A percentile compares a stretch with the other conserved stretches of the same genome.
Conservation (phyloP, 2,888 invertebrate species). For the Spatulosminthurus flaviceps region DNA sequence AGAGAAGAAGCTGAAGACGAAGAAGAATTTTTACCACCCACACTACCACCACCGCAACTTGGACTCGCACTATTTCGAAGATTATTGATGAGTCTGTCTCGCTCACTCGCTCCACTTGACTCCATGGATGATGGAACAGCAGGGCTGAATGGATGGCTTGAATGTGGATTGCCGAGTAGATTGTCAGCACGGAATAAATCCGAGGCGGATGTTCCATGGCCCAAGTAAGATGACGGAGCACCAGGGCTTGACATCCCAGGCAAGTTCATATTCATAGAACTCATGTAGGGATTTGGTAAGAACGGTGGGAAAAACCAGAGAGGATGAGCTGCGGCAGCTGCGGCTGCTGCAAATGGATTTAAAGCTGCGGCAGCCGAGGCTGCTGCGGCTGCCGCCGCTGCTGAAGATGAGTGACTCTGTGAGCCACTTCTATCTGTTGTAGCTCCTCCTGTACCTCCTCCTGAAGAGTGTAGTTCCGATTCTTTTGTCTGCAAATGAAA, state of each 20-base stretch:
- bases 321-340: conserved; percentile 62
- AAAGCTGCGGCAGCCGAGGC: conserved; percentile 54
- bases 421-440: background rate
- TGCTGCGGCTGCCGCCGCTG: conserved; percentile 53
- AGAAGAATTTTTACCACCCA: conserved; percentile 6
- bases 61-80: conserved; percentile 54
- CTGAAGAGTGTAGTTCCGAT: background rate
- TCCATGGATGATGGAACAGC: conserved; percentile 22
- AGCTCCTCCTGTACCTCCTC: background rate
- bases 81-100: conserved; percentile 45
- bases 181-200: conserved; percentile 48
- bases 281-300: conserved; percentile 63
- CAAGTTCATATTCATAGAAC: conserved; percentile 61
- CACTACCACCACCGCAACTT: too few species aligned
- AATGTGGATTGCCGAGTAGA: conserved; percentile 44
- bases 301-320: conserved; percentile 64
- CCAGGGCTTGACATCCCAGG: conserved; percentile 44
- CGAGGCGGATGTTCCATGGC: conserved; percentile 36
- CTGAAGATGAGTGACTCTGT: conserved; percentile 26
- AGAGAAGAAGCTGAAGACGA: conserved; percentile 47
- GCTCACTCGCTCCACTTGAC: conserved; percentile 32
- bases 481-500: conserved; percentile 26
- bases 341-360: conserved; percentile 52
- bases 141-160: conserved; percentile 26
- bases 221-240: conserved; percentile 35